phyloP scores from a whole-genome alignment of 2,113 vertebrate genomes.

The Anhinga anhinga region DNA sequence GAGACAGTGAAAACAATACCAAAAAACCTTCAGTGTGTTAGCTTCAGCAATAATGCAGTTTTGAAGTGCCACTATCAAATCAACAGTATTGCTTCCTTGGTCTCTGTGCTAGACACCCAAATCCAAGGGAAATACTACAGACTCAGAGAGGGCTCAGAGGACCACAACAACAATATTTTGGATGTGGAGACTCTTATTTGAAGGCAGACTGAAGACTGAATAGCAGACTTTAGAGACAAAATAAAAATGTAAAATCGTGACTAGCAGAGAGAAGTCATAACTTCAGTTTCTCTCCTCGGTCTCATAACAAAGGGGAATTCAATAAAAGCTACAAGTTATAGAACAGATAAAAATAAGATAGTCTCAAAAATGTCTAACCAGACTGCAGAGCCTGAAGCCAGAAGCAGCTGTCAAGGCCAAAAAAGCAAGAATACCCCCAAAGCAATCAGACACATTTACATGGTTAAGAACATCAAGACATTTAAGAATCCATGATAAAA shows the following conservation, averaged over 20 bases:
- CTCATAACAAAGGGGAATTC: slow-evolving; percentile 28
- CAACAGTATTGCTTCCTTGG: not conserved
- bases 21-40: not conserved
- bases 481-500: not conserved
- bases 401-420: not conserved
- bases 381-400: not conserved
- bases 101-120: not conserved
- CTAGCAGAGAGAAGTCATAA: slow-evolving; percentile 29
- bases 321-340: slow-evolving; percentile 44
- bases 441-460: not conserved
- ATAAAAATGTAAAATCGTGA: slow-evolving; percentile 47
- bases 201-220: slow-evolving; percentile 17
- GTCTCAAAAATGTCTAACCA: not conserved
- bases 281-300: slow-evolving; percentile 9
- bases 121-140: not conserved
- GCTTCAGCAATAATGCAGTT: slow-evolving; percentile 4
- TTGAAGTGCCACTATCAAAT: slow-evolving; percentile 25
- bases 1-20: not conserved
- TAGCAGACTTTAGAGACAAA: not conserved
- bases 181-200: slow-evolving; percentile 22
- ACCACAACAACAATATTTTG: not conserved
- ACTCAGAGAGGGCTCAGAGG: not conserved
- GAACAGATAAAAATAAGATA: slow-evolving; percentile 34
- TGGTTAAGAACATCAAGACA: not conserved
- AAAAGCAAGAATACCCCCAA: not conserved